Conservation (phyloP, 1,140 invertebrate genomes). For the Megalonaias nervosa region DNA sequence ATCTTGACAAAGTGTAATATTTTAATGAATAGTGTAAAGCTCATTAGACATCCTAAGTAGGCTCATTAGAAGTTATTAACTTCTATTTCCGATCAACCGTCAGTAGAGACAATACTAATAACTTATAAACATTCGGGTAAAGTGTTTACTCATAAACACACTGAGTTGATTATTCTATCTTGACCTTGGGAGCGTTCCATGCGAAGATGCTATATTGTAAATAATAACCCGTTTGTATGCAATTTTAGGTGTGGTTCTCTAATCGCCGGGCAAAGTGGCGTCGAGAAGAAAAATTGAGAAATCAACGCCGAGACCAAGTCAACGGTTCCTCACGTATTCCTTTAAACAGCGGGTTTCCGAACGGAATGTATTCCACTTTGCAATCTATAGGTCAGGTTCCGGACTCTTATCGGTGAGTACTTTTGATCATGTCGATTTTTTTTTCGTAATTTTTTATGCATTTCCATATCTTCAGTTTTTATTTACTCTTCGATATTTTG, state of each 20-base stretch:
- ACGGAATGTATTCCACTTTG: conserved; percentile 92
- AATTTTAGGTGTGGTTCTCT: conserved; percentile 94
- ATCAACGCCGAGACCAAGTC: conserved; percentile 78
- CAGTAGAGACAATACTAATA: too few species aligned
- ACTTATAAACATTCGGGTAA: too few species aligned
- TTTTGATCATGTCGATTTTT: conserved; percentile 1
- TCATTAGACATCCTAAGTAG: too few species aligned
- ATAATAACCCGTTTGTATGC: neutral
- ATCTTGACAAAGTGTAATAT: too few species aligned
- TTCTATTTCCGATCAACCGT: too few species aligned
- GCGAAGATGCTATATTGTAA: neutral
- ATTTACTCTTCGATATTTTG: too few species aligned
- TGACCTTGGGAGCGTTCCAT: too few species aligned
- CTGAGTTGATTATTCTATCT: too few species aligned
- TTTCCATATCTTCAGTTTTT: too few species aligned
- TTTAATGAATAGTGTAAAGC: too few species aligned
- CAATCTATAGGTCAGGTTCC: conserved; percentile 70
- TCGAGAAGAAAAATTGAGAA: conserved; percentile 96
- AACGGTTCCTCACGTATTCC: conserved; percentile 77
- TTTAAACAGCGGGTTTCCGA: conserved; percentile 86
- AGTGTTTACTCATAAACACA: too few species aligned
- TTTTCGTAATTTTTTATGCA: neutral
- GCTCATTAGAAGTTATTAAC: too few species aligned
- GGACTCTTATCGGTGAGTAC: conserved; percentile 28
- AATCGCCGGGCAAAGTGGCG: conserved; percentile 99